A percentile compares a stretch with the other conserved stretches of the same genome.
Evolutionary conservation across 2,797 vertebrate species (phyloP).

Genomic region (Chanos chanos): DNA sequence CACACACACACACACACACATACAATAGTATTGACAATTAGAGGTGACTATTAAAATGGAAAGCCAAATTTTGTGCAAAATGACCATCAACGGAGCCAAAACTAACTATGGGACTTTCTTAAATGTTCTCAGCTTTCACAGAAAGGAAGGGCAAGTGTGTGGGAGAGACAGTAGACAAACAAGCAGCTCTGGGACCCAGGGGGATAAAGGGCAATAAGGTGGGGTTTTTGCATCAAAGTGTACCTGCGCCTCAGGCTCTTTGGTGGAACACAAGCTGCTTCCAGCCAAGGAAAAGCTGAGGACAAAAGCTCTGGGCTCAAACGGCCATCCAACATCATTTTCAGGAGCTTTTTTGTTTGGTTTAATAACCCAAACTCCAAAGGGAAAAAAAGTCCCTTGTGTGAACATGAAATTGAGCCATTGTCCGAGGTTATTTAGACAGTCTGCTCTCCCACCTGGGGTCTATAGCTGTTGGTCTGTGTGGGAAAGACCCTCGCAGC

Average conservation of each 20-base stretch:
- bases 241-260: constrained; percentile 22
- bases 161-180: constrained; percentile 13
- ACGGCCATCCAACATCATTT: constrained; percentile 18
- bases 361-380: constrained; percentile 36
- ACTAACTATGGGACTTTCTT: too few species aligned
- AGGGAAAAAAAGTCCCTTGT: constrained; percentile 24
- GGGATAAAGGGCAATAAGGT: constrained; percentile 32
- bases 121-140: too few species aligned
- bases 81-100: too few species aligned
- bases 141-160: constrained; percentile 15
- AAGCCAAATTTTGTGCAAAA: too few species aligned
- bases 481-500: constrained; percentile 2
- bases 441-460: constrained; percentile 1
- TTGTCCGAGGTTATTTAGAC: constrained; percentile 20
- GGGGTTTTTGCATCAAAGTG: constrained; percentile 33
- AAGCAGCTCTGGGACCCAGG: constrained; percentile 3
- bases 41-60: too few species aligned
- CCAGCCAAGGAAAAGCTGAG: constrained; percentile 10
- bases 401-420: constrained; percentile 30
- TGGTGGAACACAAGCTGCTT: constrained; percentile 17
- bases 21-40: too few species aligned
- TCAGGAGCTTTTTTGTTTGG: constrained; percentile 29
- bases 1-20: too few species aligned
- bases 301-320: constrained; percentile 22
- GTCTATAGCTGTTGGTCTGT: neutral